A percentile compares a stretch with the other conserved stretches of the same genome.
phyloP scores from a whole-genome alignment of 2,797 vertebrate species.

The Brachymystax lenok region DNA sequence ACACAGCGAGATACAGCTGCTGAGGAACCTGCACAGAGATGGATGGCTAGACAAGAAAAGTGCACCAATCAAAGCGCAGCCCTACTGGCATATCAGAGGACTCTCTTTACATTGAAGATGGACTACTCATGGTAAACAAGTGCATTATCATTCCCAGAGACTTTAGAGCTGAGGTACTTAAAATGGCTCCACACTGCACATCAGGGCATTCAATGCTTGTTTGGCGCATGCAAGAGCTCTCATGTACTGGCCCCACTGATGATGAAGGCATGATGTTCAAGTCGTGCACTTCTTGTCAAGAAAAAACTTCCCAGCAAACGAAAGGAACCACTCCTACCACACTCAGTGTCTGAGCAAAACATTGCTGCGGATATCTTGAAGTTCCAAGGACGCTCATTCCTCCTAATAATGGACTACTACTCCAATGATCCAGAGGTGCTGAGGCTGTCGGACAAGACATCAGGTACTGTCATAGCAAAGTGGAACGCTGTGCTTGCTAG shows the following conservation, averaged over 20 bases:
- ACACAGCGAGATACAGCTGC: neutral
- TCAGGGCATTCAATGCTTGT: constrained; percentile 2
- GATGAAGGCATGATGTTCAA: neutral
- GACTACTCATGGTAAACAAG: neutral
- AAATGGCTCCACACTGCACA: neutral
- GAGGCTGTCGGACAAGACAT: too few species aligned
- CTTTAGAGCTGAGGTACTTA: constrained; percentile 4
- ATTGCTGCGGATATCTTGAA: constrained; percentile 13
- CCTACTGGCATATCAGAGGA: neutral
- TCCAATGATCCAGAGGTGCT: too few species aligned
- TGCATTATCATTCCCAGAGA: neutral
- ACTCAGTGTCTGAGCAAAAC: neutral
- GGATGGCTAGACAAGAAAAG: too few species aligned
- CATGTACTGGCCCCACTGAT: constrained; percentile 4
- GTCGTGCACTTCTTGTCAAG: neutral
- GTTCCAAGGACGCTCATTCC: constrained; percentile 1
- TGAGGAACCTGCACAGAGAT: neutral
- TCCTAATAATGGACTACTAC: constrained; percentile 25
- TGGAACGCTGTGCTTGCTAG: too few species aligned
- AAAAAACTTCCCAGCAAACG: neutral
- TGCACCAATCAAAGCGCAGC: neutral
- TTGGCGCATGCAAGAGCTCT: neutral
- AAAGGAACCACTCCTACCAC: constrained; percentile 10
- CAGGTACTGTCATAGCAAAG: too few species aligned
- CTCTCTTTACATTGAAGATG: neutral